A percentile compares a stretch with the other conserved stretches of the same genome.
Conservation (phyloP, 2,113 vertebrate species). For the Strigops habroptila region DNA sequence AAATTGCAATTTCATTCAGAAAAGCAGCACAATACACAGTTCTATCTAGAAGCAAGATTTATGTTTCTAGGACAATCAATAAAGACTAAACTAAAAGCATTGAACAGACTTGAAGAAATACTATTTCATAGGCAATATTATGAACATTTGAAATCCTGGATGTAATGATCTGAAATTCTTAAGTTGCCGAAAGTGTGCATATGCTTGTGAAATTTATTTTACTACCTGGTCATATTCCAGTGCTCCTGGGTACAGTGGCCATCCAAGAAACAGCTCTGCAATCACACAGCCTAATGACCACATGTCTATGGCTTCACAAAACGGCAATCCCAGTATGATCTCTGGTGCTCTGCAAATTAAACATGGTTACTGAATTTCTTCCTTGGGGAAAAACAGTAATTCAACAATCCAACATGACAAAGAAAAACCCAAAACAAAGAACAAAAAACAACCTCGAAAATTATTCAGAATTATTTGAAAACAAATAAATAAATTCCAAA, state of each 20-base stretch:
- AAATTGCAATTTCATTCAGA: not conserved
- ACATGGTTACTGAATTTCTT: slow-evolving; percentile 15
- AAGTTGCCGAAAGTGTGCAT: not conserved
- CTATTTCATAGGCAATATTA: not conserved
- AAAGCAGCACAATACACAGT: not conserved
- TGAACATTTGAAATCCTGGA: not conserved
- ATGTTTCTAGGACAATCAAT: not conserved
- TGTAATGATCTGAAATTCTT: not conserved
- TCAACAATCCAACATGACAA: slow-evolving; percentile 11
- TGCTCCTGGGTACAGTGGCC: slow-evolving; percentile 98
- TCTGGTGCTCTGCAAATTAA: slow-evolving; percentile 92
- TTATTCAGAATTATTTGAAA: not conserved
- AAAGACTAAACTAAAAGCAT: not conserved
- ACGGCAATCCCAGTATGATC: slow-evolving; percentile 99
- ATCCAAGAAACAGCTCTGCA: slow-evolving; percentile 97
- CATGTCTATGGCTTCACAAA: slow-evolving; percentile 99
- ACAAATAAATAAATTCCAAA: not conserved
- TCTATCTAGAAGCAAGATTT: not conserved
- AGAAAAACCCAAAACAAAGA: not conserved
- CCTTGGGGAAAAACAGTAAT: not conserved
- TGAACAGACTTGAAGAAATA: not conserved
- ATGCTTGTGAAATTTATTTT: slow-evolving; percentile 18
- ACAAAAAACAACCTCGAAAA: not conserved
- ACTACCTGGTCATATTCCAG: slow-evolving; percentile 98
- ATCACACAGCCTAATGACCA: slow-evolving; percentile 99